Percentiles rank a stretch among this genome's conserved stretches.
phyloP scores from a whole-genome alignment of 1,140 invertebrate genomes.

The Cyrtorhinus lividipennis region DNA sequence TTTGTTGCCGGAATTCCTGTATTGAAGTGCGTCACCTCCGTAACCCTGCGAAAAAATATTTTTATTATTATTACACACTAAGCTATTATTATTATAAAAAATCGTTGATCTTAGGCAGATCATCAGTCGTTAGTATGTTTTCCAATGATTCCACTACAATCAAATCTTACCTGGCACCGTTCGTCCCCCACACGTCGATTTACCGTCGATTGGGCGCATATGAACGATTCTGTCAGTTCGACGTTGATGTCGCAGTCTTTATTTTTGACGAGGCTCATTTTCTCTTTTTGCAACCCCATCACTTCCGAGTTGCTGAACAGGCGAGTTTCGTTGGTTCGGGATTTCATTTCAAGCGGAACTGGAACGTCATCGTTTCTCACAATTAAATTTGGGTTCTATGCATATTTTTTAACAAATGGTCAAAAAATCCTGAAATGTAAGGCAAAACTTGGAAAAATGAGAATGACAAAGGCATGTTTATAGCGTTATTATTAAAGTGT shows the following conservation, averaged over 20 bases:
- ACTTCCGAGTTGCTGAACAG: conserved; percentile 5
- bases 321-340: conserved; percentile 8
- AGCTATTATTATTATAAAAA: not conserved
- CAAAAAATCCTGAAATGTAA: too few species aligned
- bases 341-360: conserved; percentile 14
- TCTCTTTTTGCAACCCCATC: conserved; percentile 3
- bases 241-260: not conserved
- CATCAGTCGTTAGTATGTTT: too few species aligned
- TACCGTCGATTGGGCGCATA: not conserved
- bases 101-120: too few species aligned
- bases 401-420: not conserved
- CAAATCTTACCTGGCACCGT: not conserved
- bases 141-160: too few species aligned
- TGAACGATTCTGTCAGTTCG: not conserved
- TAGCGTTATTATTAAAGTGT: too few species aligned
- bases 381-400: not conserved
- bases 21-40: conserved; percentile 34
- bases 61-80: too few species aligned
- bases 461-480: too few species aligned
- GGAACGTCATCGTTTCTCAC: too few species aligned
- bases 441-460: too few species aligned
- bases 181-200: not conserved
- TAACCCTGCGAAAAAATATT: conserved; percentile 30
- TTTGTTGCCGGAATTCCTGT: conserved; percentile 24
- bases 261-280: conserved; percentile 9